A percentile compares a stretch with the other conserved stretches of the same genome.
Evolutionary conservation across 1,140 invertebrate species (phyloP).

Genomic region (Leguminivora glycinivorella): DNA sequence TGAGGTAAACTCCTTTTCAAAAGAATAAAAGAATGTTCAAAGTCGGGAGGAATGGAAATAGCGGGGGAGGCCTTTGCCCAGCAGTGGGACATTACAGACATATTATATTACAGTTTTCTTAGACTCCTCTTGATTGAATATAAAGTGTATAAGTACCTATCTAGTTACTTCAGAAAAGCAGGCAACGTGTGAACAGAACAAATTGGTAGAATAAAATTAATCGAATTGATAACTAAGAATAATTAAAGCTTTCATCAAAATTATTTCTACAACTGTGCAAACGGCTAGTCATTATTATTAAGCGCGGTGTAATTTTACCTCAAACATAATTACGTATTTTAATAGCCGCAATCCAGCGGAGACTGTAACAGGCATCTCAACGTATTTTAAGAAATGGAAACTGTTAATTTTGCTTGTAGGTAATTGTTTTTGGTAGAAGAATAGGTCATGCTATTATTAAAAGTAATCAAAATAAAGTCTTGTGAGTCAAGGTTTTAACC

Average conservation of each 20-base stretch:
- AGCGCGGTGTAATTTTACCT: slow-evolving; percentile 22
- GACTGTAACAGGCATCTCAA: slow-evolving; percentile 16
- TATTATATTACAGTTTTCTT: too few species aligned
- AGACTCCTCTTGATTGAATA: too few species aligned
- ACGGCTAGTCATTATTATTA: slow-evolving; percentile 23
- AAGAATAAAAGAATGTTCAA: too few species aligned
- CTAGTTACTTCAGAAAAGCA: too few species aligned
- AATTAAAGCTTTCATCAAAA: slow-evolving; percentile 8
- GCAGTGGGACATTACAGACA: too few species aligned
- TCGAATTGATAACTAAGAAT: neutral
- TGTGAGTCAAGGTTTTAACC: too few species aligned
- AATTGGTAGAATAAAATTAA: too few species aligned
- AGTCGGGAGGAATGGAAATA: too few species aligned
- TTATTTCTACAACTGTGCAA: slow-evolving; percentile 17
- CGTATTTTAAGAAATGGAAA: slow-evolving; percentile 24
- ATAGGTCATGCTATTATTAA: neutral
- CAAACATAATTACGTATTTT: slow-evolving; percentile 27
- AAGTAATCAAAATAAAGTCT: too few species aligned
- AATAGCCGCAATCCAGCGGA: slow-evolving; percentile 27
- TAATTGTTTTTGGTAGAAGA: neutral
- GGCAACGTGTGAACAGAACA: neutral
- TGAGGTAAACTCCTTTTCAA: too few species aligned
- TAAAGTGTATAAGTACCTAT: too few species aligned
- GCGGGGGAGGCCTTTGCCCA: too few species aligned
- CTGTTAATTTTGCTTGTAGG: neutral